Conservation (phyloP, 2,888 invertebrate species). For the Philereme transversata region DNA sequence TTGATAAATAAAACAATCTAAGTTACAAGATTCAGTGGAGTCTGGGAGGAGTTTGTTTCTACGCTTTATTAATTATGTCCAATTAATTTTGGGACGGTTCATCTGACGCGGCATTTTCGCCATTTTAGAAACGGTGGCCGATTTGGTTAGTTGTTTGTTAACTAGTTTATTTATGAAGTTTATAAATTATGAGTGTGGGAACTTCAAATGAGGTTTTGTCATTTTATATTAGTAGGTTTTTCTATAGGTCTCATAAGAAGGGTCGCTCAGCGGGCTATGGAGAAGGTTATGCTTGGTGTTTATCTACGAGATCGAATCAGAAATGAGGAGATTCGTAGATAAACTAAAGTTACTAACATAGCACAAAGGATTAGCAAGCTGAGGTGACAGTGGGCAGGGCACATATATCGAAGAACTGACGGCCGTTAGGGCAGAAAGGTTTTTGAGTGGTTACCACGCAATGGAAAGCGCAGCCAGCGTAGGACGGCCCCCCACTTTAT, state of each 20-base stretch:
- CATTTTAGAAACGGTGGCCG: slow-evolving; percentile 63
- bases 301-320: no score
- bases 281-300: no score
- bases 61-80: slow-evolving; percentile 82
- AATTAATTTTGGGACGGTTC: slow-evolving; percentile 77
- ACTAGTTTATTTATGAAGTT: slow-evolving; percentile 37
- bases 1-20: slow-evolving; percentile 72
- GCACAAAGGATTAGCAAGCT: no score
- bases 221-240: neutral
- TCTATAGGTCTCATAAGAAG: neutral
- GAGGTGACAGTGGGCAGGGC: no score
- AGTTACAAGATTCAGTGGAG: slow-evolving; percentile 70
- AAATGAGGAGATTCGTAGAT: no score
- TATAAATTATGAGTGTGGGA: slow-evolving; percentile 25
- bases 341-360: no score
- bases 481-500: no score
- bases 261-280: neutral
- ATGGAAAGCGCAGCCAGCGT: no score
- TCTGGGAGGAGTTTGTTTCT: slow-evolving; percentile 76
- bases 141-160: slow-evolving; percentile 33
- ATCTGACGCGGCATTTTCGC: slow-evolving; percentile 59
- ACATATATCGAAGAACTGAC: no score
- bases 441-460: no score
- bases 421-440: no score
- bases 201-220: slow-evolving; percentile 6